Percentiles rank a stretch among this genome's conserved stretches.
These are phyloP conservation scores for Trigoniulus corallinus DNA, from an alignment of 1,140 invertebrate genomes.

Conservation along the genomic window DNA sequence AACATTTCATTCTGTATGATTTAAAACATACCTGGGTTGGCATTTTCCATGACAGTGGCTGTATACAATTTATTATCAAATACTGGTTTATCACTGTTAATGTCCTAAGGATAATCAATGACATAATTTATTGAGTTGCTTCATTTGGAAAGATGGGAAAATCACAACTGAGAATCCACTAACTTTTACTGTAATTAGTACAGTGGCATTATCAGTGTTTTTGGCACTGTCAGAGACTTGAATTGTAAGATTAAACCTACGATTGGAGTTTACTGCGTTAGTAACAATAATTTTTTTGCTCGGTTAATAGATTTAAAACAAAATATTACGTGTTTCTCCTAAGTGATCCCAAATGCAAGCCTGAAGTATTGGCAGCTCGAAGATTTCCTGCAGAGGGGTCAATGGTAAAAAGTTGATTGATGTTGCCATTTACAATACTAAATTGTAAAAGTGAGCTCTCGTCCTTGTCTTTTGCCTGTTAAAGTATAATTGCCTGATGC, in stretches of 20 bases:
- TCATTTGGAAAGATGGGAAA: background rate
- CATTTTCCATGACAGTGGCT: background rate
- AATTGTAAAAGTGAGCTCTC: conserved; percentile 62
- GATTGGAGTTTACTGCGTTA: background rate
- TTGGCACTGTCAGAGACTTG: background rate
- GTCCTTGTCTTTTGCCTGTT: conserved; percentile 58
- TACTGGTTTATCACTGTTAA: background rate
- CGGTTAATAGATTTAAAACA: background rate
- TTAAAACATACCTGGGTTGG: background rate
- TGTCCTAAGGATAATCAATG: background rate
- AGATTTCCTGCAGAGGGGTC: background rate
- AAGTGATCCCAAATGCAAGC: background rate
- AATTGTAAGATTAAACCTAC: background rate
- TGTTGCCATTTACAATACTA: conserved; percentile 21
- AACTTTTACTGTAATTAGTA: background rate
- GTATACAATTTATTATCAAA: background rate
- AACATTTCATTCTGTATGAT: too few relatives aligned
- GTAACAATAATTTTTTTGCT: background rate
- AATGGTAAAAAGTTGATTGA: background rate
- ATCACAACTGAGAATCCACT: background rate
- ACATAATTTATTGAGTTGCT: too few relatives aligned
- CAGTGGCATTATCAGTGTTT: background rate
- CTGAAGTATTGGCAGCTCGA: background rate
- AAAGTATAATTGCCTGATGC: conserved; percentile 16
- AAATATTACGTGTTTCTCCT: background rate